phyloP scores from a whole-genome alignment of 2,113 vertebrate genomes.

The Ceyx margarethae region DNA sequence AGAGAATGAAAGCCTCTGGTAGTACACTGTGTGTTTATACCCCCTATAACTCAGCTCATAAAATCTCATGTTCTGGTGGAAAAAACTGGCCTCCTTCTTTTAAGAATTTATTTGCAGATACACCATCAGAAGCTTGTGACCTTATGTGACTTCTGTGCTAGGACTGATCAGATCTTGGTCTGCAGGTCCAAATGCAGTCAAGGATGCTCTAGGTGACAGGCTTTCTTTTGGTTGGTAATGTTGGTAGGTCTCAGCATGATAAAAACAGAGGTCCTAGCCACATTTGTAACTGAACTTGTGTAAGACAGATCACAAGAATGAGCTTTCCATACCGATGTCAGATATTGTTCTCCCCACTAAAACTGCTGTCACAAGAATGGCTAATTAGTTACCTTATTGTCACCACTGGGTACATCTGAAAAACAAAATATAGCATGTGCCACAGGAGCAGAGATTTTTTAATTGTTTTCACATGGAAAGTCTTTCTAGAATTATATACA shows the following conservation, averaged over 20 bases:
- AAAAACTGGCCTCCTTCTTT: neutral
- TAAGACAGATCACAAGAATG: neutral
- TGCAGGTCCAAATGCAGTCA: neutral
- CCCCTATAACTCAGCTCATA: neutral
- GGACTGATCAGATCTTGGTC: neutral
- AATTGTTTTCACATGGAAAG: neutral
- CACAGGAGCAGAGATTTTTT: neutral
- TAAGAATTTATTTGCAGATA: neutral
- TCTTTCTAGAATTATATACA: neutral
- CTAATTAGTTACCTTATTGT: neutral
- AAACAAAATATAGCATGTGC: neutral
- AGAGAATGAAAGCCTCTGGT: constrained; percentile 16
- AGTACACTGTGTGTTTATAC: neutral
- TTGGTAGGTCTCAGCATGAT: neutral
- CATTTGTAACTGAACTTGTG: neutral
- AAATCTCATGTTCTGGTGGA: neutral
- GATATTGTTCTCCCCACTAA: neutral
- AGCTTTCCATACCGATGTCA: neutral
- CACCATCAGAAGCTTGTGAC: neutral
- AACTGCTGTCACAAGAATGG: neutral
- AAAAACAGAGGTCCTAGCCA: neutral
- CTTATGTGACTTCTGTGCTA: neutral
- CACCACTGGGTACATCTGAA: neutral
- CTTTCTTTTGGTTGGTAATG: neutral
- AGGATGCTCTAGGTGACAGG: neutral